Conservation (phyloP, 2,113 vertebrate genomes). For the Dinomys branickii region DNA sequence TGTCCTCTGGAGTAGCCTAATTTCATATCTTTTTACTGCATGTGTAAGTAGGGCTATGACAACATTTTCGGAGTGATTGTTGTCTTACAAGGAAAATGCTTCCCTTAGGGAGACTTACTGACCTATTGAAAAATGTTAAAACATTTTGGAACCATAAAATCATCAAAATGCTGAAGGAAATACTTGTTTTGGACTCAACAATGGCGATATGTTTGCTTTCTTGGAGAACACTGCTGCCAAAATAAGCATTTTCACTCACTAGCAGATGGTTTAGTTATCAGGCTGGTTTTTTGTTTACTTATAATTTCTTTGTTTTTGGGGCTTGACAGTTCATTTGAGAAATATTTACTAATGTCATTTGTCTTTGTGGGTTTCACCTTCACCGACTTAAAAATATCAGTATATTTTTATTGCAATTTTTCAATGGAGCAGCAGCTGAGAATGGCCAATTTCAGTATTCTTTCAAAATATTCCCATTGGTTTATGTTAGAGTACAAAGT, state of each 20-base stretch:
- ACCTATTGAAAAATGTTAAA: conserved; percentile 13
- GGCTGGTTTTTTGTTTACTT: neutral
- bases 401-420: neutral
- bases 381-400: neutral
- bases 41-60: neutral
- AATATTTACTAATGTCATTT: neutral
- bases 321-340: conserved; percentile 19
- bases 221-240: conserved; percentile 37
- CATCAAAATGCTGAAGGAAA: conserved; percentile 35
- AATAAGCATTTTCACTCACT: conserved; percentile 47
- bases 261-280: conserved; percentile 33
- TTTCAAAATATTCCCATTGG: neutral
- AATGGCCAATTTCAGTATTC: neutral
- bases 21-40: neutral
- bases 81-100: conserved; percentile 11
- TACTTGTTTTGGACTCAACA: conserved; percentile 38
- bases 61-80: neutral
- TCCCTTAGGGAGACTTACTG: neutral
- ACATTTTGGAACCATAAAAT: neutral
- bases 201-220: conserved; percentile 34
- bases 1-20: neutral
- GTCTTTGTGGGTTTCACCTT: neutral
- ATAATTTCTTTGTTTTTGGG: neutral
- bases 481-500: neutral
- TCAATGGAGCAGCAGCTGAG: neutral